These are phyloP conservation scores for Andrena dorsata DNA, from an alignment of 2,888 invertebrate genomes.

Conservation along the genomic window DNA sequence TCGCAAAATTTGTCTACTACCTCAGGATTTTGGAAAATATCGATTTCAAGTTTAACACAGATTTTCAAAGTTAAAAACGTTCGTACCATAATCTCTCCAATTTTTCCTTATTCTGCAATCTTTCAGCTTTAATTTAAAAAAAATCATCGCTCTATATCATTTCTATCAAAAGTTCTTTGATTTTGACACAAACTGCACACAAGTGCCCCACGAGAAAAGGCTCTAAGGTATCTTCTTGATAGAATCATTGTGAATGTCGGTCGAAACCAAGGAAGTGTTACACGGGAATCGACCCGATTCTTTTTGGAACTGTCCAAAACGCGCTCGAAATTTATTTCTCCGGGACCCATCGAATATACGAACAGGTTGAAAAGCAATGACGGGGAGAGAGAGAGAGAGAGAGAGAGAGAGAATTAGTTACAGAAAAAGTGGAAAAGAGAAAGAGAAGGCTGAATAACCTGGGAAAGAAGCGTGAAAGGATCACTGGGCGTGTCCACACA, in stretches of 20 bases:
- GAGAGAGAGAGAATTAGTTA: conserved; percentile 37
- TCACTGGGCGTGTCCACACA: conserved; percentile 76
- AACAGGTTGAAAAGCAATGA: conserved; percentile 42
- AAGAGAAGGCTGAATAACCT: conserved; percentile 52
- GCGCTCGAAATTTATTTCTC: conserved; percentile 55
- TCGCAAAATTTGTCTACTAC: too few relatives aligned
- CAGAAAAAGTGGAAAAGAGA: conserved; percentile 41
- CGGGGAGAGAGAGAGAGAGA: conserved; percentile 43
- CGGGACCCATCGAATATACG: conserved; percentile 44
- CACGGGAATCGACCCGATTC: not conserved
- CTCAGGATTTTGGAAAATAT: too few relatives aligned
- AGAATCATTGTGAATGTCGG: not conserved
- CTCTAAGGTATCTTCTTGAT: not conserved
- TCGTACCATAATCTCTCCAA: too few relatives aligned
- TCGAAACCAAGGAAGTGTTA: conserved; percentile 21
- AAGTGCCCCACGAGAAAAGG: too few relatives aligned
- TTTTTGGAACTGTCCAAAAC: conserved; percentile 25
- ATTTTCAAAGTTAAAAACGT: too few relatives aligned
- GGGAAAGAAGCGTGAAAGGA: conserved; percentile 78
- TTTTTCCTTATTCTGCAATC: too few relatives aligned
- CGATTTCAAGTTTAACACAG: too few relatives aligned
- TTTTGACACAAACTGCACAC: too few relatives aligned
- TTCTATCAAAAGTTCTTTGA: too few relatives aligned
- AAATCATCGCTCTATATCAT: too few relatives aligned
- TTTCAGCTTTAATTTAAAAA: too few relatives aligned